Percentiles rank a stretch among this genome's conserved stretches.
phyloP scores from a whole-genome alignment of 2,113 vertebrate species.

The Microcebus murinus region DNA sequence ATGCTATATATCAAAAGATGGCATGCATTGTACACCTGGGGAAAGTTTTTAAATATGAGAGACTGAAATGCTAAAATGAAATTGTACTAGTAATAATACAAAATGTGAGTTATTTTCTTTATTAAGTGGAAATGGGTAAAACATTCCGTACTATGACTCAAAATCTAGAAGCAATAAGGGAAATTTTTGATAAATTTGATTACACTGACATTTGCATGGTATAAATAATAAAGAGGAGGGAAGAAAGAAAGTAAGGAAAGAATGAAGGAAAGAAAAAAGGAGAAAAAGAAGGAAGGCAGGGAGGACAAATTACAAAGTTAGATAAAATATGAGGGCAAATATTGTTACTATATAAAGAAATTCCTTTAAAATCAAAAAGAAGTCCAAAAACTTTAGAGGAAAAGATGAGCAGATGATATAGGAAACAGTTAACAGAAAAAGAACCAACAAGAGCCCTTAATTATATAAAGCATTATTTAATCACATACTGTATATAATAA shows the following conservation, averaged over 20 bases:
- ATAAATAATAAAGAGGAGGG: background rate
- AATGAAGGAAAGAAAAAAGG: background rate
- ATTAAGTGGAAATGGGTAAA: background rate
- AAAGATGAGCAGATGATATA: background rate
- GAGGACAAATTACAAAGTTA: background rate
- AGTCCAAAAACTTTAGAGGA: background rate
- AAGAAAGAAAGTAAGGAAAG: background rate
- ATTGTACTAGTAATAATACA: background rate
- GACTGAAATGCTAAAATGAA: background rate
- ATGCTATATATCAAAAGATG: background rate
- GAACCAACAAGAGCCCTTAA: background rate
- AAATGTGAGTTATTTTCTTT: background rate
- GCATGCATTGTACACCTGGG: background rate
- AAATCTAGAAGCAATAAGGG: background rate
- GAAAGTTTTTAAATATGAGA: background rate
- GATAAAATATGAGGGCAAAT: background rate
- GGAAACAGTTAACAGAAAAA: background rate
- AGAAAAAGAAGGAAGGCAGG: background rate
- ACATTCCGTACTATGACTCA: background rate
- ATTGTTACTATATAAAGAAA: background rate
- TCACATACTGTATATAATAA: background rate
- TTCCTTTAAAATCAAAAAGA: background rate
- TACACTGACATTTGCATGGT: background rate
- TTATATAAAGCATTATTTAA: background rate
- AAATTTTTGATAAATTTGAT: background rate